These are phyloP conservation scores for Neotoma lepida DNA, from an alignment of 2,113 vertebrate genomes.

Conservation along the genomic window DNA sequence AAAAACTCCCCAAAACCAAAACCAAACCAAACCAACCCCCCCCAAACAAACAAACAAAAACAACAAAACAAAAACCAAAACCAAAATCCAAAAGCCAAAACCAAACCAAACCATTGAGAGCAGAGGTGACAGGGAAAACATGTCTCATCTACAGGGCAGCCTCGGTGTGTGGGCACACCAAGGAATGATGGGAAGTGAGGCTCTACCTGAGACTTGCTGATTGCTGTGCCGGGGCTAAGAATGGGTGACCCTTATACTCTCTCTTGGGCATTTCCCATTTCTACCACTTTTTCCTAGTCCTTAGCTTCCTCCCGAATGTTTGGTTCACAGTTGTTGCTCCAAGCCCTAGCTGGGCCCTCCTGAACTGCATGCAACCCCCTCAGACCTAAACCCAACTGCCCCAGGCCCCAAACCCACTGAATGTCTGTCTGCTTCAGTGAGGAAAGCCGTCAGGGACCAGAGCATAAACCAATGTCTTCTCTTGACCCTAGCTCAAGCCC, in stretches of 20 bases:
- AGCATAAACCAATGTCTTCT: not conserved
- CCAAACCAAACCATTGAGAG: not conserved
- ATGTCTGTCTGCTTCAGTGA: not conserved
- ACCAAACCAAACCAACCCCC: not conserved
- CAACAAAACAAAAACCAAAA: not conserved
- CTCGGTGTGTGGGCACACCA: not conserved
- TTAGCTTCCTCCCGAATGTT: constrained; percentile 18
- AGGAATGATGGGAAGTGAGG: not conserved
- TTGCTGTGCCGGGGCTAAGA: not conserved
- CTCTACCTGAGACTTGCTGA: not conserved
- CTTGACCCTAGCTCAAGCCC: not conserved
- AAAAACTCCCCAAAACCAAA: not conserved
- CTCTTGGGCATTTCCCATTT: not conserved
- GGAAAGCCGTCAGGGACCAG: not conserved
- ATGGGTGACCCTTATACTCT: not conserved
- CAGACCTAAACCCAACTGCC: not conserved
- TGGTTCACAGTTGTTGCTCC: not conserved
- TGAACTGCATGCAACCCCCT: not conserved
- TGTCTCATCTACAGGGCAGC: not conserved
- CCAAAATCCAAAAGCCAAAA: not conserved
- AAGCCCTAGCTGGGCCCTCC: not conserved
- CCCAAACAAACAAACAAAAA: not conserved
- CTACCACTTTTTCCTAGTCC: not conserved
- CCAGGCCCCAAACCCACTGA: not conserved
- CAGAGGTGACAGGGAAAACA: not conserved